phyloP scores from a whole-genome alignment of 2,797 vertebrate genomes.

The Borostomias antarcticus region DNA sequence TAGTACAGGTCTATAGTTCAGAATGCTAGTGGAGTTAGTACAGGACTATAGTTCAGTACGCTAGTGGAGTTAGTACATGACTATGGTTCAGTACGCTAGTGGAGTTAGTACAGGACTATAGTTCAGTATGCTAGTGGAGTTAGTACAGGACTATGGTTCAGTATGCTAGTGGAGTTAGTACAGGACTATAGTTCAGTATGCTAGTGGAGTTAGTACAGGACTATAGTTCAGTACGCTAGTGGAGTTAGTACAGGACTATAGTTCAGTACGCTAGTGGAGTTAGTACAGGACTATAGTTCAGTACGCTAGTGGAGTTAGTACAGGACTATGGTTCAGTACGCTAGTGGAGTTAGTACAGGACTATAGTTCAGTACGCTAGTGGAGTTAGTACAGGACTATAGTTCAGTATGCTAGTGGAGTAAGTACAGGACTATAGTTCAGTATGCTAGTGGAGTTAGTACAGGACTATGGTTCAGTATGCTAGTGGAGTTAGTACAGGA shows the following conservation, averaged over 20 bases:
- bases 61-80: background rate
- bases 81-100: too few species aligned
- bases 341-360: too few species aligned
- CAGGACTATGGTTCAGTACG: too few species aligned
- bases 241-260: slow-evolving; percentile 58
- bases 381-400: background rate
- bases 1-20: background rate
- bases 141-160: too few species aligned
- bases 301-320: too few species aligned
- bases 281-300: background rate
- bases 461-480: slow-evolving; percentile 62
- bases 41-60: slow-evolving; percentile 64
- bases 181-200: too few species aligned
- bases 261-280: background rate
- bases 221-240: background rate
- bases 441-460: background rate
- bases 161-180: background rate
- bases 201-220: too few species aligned
- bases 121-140: too few species aligned
- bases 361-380: too few species aligned
- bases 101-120: too few species aligned
- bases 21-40: background rate
- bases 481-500: background rate
- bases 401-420: too few species aligned
- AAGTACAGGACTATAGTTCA: background rate